Percentiles rank a stretch among this genome's conserved stretches.
Evolutionary conservation across 2,113 vertebrate genomes (phyloP).

Genomic region (Oxyura jamaicensis): DNA sequence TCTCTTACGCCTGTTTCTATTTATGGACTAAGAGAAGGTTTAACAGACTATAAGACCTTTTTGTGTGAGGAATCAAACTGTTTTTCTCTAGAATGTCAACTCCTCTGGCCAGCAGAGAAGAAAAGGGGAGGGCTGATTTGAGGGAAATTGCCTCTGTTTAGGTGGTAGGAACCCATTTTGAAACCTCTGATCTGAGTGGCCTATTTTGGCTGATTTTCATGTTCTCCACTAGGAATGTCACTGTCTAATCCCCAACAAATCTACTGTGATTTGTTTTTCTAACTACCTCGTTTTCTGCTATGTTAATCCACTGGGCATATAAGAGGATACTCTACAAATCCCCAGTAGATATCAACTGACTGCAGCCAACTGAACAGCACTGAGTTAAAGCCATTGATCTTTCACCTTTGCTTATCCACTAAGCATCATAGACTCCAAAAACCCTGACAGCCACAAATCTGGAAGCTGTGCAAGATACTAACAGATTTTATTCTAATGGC

Average conservation of each 20-base stretch:
- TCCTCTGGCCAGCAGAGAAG: background rate
- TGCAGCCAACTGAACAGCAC: background rate
- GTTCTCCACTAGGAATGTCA: background rate
- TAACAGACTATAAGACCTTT: slow-evolving; percentile 18
- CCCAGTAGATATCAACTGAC: background rate
- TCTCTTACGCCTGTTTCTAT: background rate
- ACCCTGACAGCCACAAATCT: background rate
- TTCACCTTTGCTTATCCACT: background rate
- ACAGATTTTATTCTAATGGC: background rate
- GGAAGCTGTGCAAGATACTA: background rate
- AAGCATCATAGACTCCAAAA: background rate
- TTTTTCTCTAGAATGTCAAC: background rate
- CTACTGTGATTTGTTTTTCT: background rate
- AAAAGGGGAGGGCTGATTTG: background rate
- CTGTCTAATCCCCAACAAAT: background rate
- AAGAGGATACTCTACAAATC: background rate
- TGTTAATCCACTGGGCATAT: background rate
- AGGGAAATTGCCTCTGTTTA: background rate
- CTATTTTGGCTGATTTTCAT: background rate
- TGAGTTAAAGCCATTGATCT: background rate
- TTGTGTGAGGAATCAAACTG: background rate
- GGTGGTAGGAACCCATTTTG: background rate
- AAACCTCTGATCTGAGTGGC: background rate
- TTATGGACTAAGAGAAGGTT: background rate
- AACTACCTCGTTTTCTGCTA: background rate